Percentiles rank a stretch among this genome's conserved stretches.
These are phyloP conservation scores for Heterodera filipjevi DNA, from an alignment of 2,888 invertebrate species.

Conservation along the genomic window DNA sequence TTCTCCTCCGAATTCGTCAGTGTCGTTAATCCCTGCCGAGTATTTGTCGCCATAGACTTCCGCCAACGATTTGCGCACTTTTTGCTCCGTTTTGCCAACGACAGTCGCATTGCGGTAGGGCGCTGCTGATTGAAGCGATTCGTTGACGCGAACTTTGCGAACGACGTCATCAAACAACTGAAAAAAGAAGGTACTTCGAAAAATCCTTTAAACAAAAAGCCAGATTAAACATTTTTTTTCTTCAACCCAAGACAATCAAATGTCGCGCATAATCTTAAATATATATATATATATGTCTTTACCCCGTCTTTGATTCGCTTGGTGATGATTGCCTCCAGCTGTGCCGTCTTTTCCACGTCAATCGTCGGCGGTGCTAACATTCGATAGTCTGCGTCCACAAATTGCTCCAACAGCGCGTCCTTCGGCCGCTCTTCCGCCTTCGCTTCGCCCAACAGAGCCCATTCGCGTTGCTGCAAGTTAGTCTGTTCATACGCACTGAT, in stretches of 20 bases:
- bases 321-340: slow-evolving; percentile 85
- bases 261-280: too few species aligned
- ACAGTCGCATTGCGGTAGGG: slow-evolving; percentile 85
- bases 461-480: slow-evolving; percentile 78
- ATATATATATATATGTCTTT: too few species aligned
- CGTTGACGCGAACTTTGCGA: slow-evolving; percentile 81
- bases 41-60: slow-evolving; percentile 83
- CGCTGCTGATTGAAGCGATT: slow-evolving; percentile 72
- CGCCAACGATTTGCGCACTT: slow-evolving; percentile 85
- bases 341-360: slow-evolving; percentile 84
- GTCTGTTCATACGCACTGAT: slow-evolving; percentile 68
- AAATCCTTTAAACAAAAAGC: too few species aligned
- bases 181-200: slow-evolving; percentile 35
- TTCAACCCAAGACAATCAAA: too few species aligned
- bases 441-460: slow-evolving; percentile 91
- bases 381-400: slow-evolving; percentile 21
- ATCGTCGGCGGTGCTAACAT: slow-evolving; percentile 78
- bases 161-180: slow-evolving; percentile 91
- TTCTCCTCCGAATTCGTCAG: background rate
- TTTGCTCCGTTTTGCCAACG: slow-evolving; percentile 87
- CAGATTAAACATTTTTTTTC: background rate
- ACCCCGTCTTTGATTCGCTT: slow-evolving; percentile 83
- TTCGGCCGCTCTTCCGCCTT: slow-evolving; percentile 79
- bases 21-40: slow-evolving; percentile 69
- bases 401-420: slow-evolving; percentile 84